Base-by-base conservation (phyloP, 2,797 vertebrate genomes). In the Urocyon cinereoargenteus region DNA sequence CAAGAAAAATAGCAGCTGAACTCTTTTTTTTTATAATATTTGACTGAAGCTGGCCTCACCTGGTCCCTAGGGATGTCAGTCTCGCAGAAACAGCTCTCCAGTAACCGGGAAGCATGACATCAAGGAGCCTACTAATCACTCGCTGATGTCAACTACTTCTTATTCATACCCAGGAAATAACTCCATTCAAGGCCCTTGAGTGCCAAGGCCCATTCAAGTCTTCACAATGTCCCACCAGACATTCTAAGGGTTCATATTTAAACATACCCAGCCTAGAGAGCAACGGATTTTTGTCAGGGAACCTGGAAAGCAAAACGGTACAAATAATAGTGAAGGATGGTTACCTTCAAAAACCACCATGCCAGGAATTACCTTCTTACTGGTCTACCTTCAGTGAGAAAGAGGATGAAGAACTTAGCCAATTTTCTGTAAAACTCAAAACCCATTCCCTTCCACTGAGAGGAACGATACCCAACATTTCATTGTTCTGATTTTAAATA, bases 391-490 rank as follows among this genome's bases (percentile, higher is more conserved):
- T 40, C 31, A 15, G 15, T 78, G 45, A 78, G 85, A 96, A 73
- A 68, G 26, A 73, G 21, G 68, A 62, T 12, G 4, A 91, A 61
- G 57, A 78, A 31, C 68, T 79, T 77, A 40, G 8, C 90, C 28
- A 26, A 1, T 91, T 89, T 94, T 59, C 59, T 73, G 64, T n/a
- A 95, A 91, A 96, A 72, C 36, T 94, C 96, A 86, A 88, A 88
- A 73, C 15, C 6, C 7, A n/a, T 45, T 45, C 55, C 16, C 40
- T 51, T 90, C 40, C 22, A 2, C 3, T 61, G 53, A 97, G 66
- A 92, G 53, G 14, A 85, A 11, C 10, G 59, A 87, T 40, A 75
- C 21, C 53, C 59, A 75, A 77, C 19, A 45, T 57, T 96, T 86
- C 55, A 57, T 3, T 31, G 85, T 90, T 90, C 61, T 85, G 72